Conservation (phyloP, 2,113 vertebrate genomes). For the Dryoscopus gambensis region DNA sequence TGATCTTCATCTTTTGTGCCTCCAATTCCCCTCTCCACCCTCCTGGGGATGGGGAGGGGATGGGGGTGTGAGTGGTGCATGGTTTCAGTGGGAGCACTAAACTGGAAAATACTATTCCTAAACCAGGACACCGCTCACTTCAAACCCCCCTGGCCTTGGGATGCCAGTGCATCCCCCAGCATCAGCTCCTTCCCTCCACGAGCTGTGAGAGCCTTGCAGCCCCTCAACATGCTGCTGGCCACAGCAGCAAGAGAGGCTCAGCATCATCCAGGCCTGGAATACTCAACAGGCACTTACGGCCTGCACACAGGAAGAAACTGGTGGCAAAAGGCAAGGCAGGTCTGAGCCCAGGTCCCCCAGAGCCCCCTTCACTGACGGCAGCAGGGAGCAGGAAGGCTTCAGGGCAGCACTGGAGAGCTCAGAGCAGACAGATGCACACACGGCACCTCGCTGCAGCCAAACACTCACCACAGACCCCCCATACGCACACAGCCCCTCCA, state of each 20-base stretch:
- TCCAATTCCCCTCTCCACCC: not conserved
- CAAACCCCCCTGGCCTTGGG: not conserved
- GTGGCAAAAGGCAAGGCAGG: not conserved
- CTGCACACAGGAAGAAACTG: not conserved
- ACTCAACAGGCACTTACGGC: not conserved
- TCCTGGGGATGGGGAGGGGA: not conserved
- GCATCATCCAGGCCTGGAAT: not conserved
- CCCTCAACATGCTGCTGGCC: accelerated
- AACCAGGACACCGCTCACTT: not conserved
- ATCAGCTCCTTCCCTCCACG: not conserved
- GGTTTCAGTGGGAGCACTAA: not conserved
- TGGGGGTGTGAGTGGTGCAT: not conserved
- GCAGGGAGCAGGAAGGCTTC: not conserved
- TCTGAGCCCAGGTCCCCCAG: not conserved
- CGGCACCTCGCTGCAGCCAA: not conserved
- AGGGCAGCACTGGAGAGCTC: not conserved
- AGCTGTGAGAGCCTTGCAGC: not conserved
- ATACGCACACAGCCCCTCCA: not conserved
- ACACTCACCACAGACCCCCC: not conserved
- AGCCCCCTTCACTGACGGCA: not conserved
- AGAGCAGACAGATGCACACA: not conserved
- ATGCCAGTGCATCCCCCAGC: not conserved
- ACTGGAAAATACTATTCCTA: not conserved
- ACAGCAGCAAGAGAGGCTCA: not conserved
- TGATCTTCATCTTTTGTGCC: not conserved